Conservation (phyloP, 2,797 vertebrate species). For the Galago senegalensis region DNA sequence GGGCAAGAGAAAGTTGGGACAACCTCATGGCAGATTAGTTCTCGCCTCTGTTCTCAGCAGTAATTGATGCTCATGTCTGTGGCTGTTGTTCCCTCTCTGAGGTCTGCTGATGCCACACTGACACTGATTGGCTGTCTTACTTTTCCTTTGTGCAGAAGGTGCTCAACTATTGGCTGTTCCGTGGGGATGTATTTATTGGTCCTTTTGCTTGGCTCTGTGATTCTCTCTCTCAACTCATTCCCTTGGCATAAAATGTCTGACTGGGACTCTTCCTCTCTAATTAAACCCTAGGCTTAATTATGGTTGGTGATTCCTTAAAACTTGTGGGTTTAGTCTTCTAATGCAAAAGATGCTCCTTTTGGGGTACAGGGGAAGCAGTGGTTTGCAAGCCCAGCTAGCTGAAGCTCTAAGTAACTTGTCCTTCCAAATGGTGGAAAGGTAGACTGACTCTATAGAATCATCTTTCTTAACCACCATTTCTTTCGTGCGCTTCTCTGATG, state of each 20-base stretch:
- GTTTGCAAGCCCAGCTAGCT: background rate
- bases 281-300: background rate
- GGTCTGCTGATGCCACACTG: too few species aligned
- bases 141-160: background rate
- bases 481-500: background rate
- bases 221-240: background rate
- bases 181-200: background rate
- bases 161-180: background rate
- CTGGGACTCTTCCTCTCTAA: background rate
- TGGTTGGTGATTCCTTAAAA: background rate
- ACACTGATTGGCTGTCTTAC: background rate
- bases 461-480: background rate
- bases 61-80: background rate
- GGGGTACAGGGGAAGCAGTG: rapidly evolving
- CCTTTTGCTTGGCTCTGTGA: background rate
- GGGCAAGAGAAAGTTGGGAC: background rate
- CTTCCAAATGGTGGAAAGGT: background rate
- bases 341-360: background rate
- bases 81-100: background rate
- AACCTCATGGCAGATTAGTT: background rate
- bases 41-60: background rate
- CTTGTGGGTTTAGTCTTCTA: background rate
- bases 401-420: background rate
- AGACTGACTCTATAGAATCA: background rate
- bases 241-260: background rate